Conservation (phyloP, 1,140 invertebrate genomes). For the Drosophila fuyamai region DNA sequence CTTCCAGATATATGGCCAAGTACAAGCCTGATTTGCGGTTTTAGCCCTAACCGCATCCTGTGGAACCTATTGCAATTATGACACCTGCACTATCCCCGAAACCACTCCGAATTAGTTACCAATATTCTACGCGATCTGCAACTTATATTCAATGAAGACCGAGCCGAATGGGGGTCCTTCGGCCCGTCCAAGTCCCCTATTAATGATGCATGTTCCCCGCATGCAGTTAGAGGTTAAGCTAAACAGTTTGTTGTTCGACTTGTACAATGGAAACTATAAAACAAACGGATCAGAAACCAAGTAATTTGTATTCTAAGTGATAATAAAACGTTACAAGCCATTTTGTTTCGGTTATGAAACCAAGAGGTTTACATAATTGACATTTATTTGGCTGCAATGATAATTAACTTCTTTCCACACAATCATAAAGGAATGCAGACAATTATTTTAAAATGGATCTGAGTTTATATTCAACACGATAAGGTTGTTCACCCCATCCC, state of each 20-base stretch:
- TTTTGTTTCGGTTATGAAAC: conserved; percentile 5
- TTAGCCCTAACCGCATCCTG: conserved; percentile 84
- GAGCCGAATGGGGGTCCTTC: background rate
- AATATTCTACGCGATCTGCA: conserved; percentile 6
- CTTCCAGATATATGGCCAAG: conserved; percentile 95
- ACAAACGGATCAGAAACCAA: conserved; percentile 37
- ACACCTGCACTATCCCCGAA: background rate
- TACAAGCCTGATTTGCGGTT: conserved; percentile 96
- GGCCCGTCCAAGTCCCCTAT: background rate
- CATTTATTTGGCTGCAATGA: background rate
- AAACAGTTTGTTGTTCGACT: conserved; percentile 54
- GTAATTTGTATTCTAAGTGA: conserved; percentile 63
- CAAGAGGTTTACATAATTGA: background rate
- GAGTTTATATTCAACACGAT: background rate
- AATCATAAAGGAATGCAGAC: background rate
- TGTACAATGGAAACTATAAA: conserved; percentile 64
- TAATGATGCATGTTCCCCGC: conserved; percentile 13
- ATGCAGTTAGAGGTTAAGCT: conserved; percentile 32
- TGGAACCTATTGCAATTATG: conserved; percentile 15
- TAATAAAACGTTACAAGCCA: conserved; percentile 66
- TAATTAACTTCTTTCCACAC: background rate
- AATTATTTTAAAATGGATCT: background rate
- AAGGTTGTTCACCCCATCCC: too few species aligned
- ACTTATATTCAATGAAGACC: conserved; percentile 1
- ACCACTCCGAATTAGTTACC: background rate